Conservation (phyloP, 1,140 invertebrate species). For the Magallana angulata region DNA sequence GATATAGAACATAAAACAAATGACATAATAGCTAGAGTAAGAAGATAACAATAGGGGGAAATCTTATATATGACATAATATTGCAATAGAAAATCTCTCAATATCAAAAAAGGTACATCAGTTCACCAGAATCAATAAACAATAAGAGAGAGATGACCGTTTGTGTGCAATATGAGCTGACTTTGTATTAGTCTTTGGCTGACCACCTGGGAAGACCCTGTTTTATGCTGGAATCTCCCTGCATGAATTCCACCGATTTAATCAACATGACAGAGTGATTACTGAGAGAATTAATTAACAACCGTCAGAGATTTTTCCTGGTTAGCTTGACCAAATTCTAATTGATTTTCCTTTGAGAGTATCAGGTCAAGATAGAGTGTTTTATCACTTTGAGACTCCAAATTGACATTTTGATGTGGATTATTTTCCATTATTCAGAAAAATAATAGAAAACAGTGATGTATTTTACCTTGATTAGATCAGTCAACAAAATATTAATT, state of each 20-base stretch:
- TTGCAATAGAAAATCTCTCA: no score
- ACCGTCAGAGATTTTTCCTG: conserved; percentile 4
- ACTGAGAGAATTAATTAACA: conserved; percentile 20
- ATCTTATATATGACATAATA: no score
- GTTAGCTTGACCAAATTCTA: conserved; percentile 20
- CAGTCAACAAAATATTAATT: not conserved
- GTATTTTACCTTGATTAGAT: no score
- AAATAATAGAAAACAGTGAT: no score
- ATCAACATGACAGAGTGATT: conserved; percentile 29
- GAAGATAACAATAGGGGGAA: no score
- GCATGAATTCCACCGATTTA: not conserved
- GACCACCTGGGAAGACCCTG: not conserved
- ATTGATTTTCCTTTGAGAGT: not conserved
- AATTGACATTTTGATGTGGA: not conserved
- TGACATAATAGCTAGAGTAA: no score
- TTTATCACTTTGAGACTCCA: not conserved
- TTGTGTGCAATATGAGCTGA: not conserved
- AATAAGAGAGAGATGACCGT: not conserved
- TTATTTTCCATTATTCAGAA: not conserved
- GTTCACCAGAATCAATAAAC: no score
- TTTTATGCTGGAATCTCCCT: not conserved
- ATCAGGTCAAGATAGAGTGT: not conserved
- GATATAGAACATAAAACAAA: no score
- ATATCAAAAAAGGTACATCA: no score
- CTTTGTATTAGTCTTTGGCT: not conserved